Evolutionary conservation across 2,113 vertebrate genomes (phyloP).

Genomic region (Nothocercus julius): DNA sequence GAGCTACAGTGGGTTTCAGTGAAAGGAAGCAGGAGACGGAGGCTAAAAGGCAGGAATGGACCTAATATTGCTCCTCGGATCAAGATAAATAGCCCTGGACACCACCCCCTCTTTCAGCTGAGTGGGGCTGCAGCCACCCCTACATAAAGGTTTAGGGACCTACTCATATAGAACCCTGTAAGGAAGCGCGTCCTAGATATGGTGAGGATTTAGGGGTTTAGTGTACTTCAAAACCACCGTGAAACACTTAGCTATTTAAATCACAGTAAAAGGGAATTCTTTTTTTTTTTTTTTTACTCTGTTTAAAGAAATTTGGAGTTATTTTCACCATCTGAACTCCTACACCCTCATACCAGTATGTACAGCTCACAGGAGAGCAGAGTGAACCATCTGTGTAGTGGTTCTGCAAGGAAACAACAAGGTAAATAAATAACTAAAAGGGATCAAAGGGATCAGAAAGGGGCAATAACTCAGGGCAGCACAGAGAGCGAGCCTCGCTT

Average conservation of each 20-base stretch:
- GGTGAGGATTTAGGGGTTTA: not conserved
- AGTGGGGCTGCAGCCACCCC: not conserved
- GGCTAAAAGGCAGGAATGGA: not conserved
- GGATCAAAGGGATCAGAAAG: not conserved
- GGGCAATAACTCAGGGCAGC: fast-evolving
- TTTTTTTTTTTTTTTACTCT: not conserved
- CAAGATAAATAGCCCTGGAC: not conserved
- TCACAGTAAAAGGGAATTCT: not conserved
- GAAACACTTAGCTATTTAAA: not conserved
- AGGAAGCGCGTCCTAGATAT: not conserved
- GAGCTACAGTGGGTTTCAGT: not conserved
- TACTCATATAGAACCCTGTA: not conserved
- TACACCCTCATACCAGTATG: not conserved
- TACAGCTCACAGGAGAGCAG: not conserved
- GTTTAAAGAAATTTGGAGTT: not conserved
- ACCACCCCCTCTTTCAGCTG: no score
- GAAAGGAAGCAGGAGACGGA: not conserved
- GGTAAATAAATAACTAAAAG: not conserved
- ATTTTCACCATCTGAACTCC: not conserved
- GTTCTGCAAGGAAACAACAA: not conserved
- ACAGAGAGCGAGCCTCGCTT: fast-evolving
- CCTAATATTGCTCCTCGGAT: not conserved
- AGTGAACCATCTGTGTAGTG: not conserved
- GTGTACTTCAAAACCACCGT: not conserved
- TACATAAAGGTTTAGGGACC: not conserved